Base-by-base conservation (phyloP, 2,888 invertebrate genomes). In the Aporophyla nigra region DNA sequence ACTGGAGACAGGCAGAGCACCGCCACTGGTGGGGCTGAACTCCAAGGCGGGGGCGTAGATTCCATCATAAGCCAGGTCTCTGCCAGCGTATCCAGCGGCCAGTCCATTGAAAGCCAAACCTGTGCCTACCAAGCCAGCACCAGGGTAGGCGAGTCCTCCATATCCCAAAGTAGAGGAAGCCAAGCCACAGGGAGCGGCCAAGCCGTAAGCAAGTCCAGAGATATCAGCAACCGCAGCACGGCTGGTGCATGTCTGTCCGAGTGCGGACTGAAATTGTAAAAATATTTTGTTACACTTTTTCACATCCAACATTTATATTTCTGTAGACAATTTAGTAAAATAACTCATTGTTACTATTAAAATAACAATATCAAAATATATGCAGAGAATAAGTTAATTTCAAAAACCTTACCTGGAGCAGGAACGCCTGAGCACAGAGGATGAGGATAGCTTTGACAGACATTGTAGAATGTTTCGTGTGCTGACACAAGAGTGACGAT, bases 401-500 rank as follows among this genome's bases (percentile, higher is more conserved):
- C n/a, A n/a, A 61, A 24, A 19, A 56, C 1, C 40, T 61, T 27
- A 74, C 74, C 53, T 71, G 27, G 16, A 63, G 4, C 63, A 76
- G 63, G 27, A 33, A 3, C 14, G 63, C 51, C 24, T 74, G 63
- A 21, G 63, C 76, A 43, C 74, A 74, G 53, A 54, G 40, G 27
- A 70, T 16, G 5, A 63, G 21, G 19, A 73, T 82, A 43, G 88
- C 81, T 71, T 91, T 89, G 70, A 86, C 61, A 79, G 90, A 88
- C 92, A 92, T 92, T 70, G 74, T 89, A 72, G 61, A 63, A 74
- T 73, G 71, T 76, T 77, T 61, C 68, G n/a, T 76, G 71, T 53
- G 43, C 68, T 71, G 58, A 74, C 56, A 76, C 72, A 16, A 74
- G 74, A 82, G 43, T 78, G 62, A 72, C 70, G 19, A 70, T 75